phyloP scores from a whole-genome alignment of 2,797 vertebrate genomes.

The Buphagus erythrorhynchus region DNA sequence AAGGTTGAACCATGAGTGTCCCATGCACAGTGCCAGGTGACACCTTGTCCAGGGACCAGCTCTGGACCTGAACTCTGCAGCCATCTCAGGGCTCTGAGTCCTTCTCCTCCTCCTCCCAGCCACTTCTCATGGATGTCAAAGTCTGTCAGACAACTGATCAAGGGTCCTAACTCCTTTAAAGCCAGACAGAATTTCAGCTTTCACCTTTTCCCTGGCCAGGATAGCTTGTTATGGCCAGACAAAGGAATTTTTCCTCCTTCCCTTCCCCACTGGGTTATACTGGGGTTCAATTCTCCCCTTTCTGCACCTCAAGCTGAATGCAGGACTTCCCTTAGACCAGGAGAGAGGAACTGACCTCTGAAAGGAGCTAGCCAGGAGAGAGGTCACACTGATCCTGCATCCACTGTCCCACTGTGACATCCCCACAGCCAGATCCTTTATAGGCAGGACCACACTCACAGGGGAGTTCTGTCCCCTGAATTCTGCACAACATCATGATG shows the following conservation, averaged over 20 bases:
- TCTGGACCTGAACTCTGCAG: accelerated
- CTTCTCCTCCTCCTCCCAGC: background rate
- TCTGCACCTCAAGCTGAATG: accelerated
- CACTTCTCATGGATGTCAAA: background rate
- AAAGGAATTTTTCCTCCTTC: background rate
- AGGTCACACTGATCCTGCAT: background rate
- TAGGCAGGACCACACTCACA: accelerated
- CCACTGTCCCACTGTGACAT: accelerated
- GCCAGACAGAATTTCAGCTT: background rate
- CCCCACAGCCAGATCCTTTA: background rate
- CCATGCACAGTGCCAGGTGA: accelerated
- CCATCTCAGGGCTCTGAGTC: background rate
- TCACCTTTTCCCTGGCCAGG: background rate
- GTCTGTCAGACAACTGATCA: background rate
- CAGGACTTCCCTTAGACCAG: background rate
- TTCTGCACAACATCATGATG: background rate
- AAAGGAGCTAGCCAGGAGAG: background rate
- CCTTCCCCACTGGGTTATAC: background rate
- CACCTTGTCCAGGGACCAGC: background rate
- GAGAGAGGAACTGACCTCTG: background rate
- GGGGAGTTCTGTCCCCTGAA: background rate
- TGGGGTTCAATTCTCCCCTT: background rate
- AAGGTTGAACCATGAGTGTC: background rate
- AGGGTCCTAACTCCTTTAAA: background rate
- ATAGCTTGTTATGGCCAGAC: background rate